These are phyloP conservation scores for Aleadryas rufinucha DNA, from an alignment of 2,113 vertebrate genomes.

Conservation along the genomic window DNA sequence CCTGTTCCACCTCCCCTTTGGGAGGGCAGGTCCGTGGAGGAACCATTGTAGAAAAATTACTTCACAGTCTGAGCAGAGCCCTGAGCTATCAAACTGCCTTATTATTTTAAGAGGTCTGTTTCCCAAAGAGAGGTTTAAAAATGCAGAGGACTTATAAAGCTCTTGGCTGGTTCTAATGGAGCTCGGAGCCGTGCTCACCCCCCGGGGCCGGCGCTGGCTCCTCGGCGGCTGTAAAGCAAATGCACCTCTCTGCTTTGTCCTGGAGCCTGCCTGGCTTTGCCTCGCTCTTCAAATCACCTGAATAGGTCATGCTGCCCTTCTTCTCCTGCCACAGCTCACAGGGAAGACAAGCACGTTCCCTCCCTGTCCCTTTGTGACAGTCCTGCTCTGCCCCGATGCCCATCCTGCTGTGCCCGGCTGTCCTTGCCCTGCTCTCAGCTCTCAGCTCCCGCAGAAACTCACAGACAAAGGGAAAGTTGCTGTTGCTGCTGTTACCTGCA, in stretches of 20 bases:
- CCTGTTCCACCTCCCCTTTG: not conserved
- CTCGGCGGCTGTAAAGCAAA: rapidly evolving
- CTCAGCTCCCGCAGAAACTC: not conserved
- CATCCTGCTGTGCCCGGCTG: rapidly evolving
- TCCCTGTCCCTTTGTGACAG: not conserved
- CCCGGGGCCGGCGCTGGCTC: rapidly evolving
- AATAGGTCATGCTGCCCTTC: not conserved
- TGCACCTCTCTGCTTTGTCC: not conserved
- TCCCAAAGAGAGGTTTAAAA: slow-evolving; percentile 31
- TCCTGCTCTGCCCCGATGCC: not conserved
- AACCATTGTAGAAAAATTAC: not conserved
- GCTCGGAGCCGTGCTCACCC: not conserved
- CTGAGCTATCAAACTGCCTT: not conserved
- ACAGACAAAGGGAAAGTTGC: not conserved
- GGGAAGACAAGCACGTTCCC: rapidly evolving
- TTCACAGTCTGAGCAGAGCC: not conserved
- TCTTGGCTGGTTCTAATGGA: slow-evolving; percentile 6
- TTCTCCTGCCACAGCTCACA: not conserved
- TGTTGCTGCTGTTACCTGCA: no score
- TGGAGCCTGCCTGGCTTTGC: not conserved
- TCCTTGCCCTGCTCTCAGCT: not conserved
- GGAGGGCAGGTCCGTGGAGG: not conserved
- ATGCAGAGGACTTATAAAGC: slow-evolving; percentile 20
- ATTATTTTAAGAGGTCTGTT: not conserved
- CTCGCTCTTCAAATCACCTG: not conserved